These are phyloP conservation scores for Rhodinocichla rosea DNA, from an alignment of 2,113 vertebrate genomes.

Conservation along the genomic window DNA sequence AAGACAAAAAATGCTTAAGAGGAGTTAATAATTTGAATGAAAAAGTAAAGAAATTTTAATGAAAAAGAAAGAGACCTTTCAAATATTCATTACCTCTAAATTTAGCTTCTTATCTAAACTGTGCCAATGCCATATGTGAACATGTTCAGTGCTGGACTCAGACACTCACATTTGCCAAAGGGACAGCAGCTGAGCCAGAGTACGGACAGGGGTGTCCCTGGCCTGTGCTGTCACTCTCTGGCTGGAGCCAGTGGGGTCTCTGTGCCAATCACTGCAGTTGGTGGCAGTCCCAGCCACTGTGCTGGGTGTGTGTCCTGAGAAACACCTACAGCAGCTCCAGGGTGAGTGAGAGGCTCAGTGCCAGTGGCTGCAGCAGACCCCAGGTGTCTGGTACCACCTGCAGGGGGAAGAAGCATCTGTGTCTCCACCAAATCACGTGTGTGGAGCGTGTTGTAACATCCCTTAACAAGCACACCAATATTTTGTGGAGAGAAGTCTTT, in stretches of 20 bases:
- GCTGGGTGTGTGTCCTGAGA: not conserved
- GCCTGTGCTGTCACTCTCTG: not conserved
- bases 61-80: not conserved
- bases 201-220: rapidly evolving
- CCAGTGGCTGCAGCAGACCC: rapidly evolving
- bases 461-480: not conserved
- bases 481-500: not conserved
- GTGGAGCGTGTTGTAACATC: rapidly evolving
- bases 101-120: not conserved
- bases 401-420: rapidly evolving
- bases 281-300: not conserved
- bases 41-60: not conserved
- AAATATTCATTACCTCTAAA: not conserved
- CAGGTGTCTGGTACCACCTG: no score
- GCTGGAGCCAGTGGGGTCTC: not conserved
- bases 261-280: not conserved
- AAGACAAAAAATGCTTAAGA: not conserved
- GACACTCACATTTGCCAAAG: not conserved
- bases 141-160: not conserved
- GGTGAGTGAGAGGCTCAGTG: not conserved
- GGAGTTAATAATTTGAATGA: not conserved
- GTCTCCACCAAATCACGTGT: not conserved
- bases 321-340: not conserved
- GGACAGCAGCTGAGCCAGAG: not conserved
- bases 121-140: not conserved